Evolutionary conservation across 92 coral and sea anemone species (phyloP), one percentile per base, ranked within the genome.

Genomic region (Phenganax stokvisi): DNA sequence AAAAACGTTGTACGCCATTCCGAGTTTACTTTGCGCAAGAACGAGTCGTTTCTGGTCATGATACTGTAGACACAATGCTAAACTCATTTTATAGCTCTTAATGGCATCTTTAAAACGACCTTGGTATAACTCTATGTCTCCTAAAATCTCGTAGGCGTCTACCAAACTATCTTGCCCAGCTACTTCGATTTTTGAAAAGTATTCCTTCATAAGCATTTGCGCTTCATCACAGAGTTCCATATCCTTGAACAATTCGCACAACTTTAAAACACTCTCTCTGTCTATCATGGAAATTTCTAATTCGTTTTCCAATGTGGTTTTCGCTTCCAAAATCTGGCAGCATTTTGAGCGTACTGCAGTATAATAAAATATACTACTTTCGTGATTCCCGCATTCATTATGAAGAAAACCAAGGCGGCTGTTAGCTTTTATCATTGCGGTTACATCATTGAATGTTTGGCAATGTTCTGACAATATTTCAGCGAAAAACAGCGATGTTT

Each of bases 51-150:
- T 25, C 9, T 53, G 74, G 53, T 79, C 83, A 51, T 79, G 20
- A 63, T 30, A 79, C 27, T 79, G 47, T 3, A 62, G 83, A 56
- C 83, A 63, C 83, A 79, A 79, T 3, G 83, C 83, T 28, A 79
- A 31, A 58, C 51, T 59, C 16, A 61, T 79, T 62, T 20, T 67
- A 62, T 63, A 30, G 27, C 74, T 79, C 20, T 52, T 62, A 3
- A 53, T 29, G 7, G 83, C 68, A 12, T 79, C 83, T 51, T 65
- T 73, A 28, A 62, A 79, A 8, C 17, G 61, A 3, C 58, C 58
- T 79, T 62, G 51, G 7, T 37, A 57, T n/a, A 51, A 54, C 15
- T 79, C 83, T 56, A 63, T 31, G 20, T 63, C 83, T 5, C 83
- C 83, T 51, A 79, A 31, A 63, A 79, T 20, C 9, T 73, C 74